phyloP scores from a whole-genome alignment of 2,888 invertebrate genomes.

The Tachystola acroxantha region DNA sequence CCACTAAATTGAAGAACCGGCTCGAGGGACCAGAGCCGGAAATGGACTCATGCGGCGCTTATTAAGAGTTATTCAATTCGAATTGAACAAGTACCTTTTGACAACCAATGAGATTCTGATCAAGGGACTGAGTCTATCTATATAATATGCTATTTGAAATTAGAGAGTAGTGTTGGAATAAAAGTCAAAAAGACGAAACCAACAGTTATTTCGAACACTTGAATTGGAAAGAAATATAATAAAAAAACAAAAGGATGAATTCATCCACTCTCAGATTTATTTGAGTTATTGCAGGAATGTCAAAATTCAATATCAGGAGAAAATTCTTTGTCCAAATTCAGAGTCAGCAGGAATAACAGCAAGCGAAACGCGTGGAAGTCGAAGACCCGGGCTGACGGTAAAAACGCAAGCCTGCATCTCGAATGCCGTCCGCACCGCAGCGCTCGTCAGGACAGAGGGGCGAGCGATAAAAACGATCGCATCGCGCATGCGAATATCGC shows the following conservation, averaged over 20 bases:
- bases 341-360: constrained; percentile 48
- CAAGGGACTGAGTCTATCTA: background rate
- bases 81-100: constrained; percentile 13
- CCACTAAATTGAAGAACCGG: constrained; percentile 8
- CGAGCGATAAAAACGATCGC: constrained; percentile 54
- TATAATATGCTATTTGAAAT: background rate
- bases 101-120: constrained; percentile 2
- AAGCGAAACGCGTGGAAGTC: constrained; percentile 30
- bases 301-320: background rate
- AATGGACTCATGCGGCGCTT: constrained; percentile 16
- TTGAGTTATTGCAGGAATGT: background rate
- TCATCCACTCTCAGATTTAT: background rate
- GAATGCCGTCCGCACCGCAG: constrained; percentile 49
- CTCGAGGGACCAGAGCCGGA: constrained; percentile 9
- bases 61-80: constrained; percentile 12
- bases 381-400: constrained; percentile 36
- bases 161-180: background rate
- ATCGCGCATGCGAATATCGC: constrained; percentile 51
- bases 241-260: background rate
- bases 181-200: background rate
- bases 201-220: background rate
- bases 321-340: constrained; percentile 23
- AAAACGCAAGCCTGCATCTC: constrained; percentile 50
- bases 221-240: background rate
- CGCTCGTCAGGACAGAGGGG: constrained; percentile 41